Percentiles rank a stretch among this genome's conserved stretches.
phyloP scores from a whole-genome alignment of 1,140 invertebrate genomes.

The Phortica variegata region DNA sequence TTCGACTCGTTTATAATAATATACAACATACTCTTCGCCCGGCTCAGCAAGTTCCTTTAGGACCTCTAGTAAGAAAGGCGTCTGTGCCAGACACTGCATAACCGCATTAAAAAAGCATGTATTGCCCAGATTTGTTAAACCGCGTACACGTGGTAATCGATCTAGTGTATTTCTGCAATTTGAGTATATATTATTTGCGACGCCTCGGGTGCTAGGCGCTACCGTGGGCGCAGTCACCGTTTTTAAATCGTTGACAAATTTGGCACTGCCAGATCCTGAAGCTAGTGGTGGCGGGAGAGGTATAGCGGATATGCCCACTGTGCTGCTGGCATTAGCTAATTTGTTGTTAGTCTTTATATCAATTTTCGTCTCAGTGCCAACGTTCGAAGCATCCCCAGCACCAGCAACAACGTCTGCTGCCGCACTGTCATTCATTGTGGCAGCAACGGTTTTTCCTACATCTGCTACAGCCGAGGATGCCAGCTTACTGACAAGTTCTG shows the following conservation, averaged over 20 bases:
- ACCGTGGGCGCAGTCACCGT: neutral
- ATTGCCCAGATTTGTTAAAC: slow-evolving; percentile 86
- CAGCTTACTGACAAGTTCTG: too few relatives aligned
- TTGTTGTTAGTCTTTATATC: too few relatives aligned
- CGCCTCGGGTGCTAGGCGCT: neutral
- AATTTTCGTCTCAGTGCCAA: too few relatives aligned
- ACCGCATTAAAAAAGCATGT: slow-evolving; percentile 97
- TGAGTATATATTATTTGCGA: neutral
- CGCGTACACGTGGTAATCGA: slow-evolving; percentile 62
- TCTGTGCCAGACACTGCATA: slow-evolving; percentile 87
- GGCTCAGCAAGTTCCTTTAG: slow-evolving; percentile 70
- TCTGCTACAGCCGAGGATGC: neutral
- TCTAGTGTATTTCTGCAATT: slow-evolving; percentile 13
- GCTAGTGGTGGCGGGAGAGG: slow-evolving; percentile 21
- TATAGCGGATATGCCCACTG: slow-evolving; percentile 29
- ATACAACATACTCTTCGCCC: slow-evolving; percentile 61
- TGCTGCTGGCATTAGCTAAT: slow-evolving; percentile 6
- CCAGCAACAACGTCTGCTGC: too few relatives aligned
- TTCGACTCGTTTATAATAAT: neutral
- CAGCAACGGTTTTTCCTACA: too few relatives aligned
- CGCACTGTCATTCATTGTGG: neutral
- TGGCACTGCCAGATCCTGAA: slow-evolving; percentile 41
- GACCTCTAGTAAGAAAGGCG: slow-evolving; percentile 74
- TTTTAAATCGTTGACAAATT: slow-evolving; percentile 28
- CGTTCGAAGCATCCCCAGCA: too few relatives aligned